phyloP scores from a whole-genome alignment of 2,797 vertebrate genomes.

The Clamator glandarius region DNA sequence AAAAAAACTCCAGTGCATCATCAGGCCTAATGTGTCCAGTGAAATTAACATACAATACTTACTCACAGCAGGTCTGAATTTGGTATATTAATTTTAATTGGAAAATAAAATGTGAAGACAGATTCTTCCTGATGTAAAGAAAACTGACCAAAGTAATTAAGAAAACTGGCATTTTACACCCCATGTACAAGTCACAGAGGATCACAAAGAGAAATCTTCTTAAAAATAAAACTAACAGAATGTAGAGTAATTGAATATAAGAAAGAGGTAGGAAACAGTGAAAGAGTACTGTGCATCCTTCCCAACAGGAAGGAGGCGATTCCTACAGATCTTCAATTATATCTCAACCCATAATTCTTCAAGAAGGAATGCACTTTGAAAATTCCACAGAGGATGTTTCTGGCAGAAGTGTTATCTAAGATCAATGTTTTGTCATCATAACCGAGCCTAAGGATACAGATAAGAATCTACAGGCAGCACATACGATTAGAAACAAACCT shows the following conservation, averaged over 20 bases:
- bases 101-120: conserved; percentile 27
- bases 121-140: background rate
- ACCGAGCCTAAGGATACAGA: conserved; percentile 26
- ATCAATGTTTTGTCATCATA: conserved; percentile 39
- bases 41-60: background rate
- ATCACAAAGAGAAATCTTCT: background rate
- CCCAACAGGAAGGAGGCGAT: background rate
- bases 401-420: conserved; percentile 21
- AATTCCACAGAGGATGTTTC: conserved; percentile 28
- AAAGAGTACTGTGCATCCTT: background rate
- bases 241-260: background rate
- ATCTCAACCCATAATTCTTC: conserved; percentile 33
- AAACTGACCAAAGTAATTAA: conserved; percentile 41
- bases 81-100: background rate
- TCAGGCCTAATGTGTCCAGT: background rate
- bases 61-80: background rate
- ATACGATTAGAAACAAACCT: background rate
- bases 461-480: conserved; percentile 10
- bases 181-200: background rate
- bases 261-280: conserved; percentile 3
- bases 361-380: conserved; percentile 19
- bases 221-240: conserved; percentile 29
- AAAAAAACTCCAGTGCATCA: background rate
- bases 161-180: conserved; percentile 4
- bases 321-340: conserved; percentile 40